Conservation (phyloP, 2,113 vertebrate genomes). For the Helogale parvula region DNA sequence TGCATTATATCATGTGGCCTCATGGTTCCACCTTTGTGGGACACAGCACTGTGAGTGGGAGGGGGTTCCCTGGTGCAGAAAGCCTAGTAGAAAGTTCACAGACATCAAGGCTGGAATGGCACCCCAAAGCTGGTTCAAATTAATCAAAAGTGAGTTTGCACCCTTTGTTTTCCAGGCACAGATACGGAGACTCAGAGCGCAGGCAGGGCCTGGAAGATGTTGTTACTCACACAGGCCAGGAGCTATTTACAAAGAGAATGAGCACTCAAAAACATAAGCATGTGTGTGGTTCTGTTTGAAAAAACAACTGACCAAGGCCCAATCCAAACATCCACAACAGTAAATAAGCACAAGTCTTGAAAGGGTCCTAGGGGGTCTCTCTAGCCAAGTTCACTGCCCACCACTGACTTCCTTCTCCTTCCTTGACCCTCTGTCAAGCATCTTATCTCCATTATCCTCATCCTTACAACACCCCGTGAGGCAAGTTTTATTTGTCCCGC, state of each 20-base stretch:
- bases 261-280: not conserved
- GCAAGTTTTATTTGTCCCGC: not conserved
- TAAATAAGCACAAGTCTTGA: not conserved
- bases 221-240: not conserved
- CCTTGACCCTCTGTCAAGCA: not conserved
- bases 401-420: not conserved
- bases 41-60: not conserved
- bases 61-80: not conserved
- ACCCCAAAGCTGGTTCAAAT: not conserved
- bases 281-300: slow-evolving; percentile 19
- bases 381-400: not conserved
- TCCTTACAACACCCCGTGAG: not conserved
- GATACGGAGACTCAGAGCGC: not conserved
- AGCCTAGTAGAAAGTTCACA: not conserved
- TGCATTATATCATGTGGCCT: not conserved
- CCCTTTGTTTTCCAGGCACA: not conserved
- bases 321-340: not conserved
- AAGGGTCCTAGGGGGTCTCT: not conserved
- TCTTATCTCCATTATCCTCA: not conserved
- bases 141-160: not conserved
- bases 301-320: not conserved
- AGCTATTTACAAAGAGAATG: not conserved
- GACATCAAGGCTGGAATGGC: not conserved
- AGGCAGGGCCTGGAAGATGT: not conserved
- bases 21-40: not conserved